These are phyloP conservation scores for Rhegmatorhina hoffmannsi DNA, from an alignment of 2,113 vertebrate genomes.

Conservation along the genomic window DNA sequence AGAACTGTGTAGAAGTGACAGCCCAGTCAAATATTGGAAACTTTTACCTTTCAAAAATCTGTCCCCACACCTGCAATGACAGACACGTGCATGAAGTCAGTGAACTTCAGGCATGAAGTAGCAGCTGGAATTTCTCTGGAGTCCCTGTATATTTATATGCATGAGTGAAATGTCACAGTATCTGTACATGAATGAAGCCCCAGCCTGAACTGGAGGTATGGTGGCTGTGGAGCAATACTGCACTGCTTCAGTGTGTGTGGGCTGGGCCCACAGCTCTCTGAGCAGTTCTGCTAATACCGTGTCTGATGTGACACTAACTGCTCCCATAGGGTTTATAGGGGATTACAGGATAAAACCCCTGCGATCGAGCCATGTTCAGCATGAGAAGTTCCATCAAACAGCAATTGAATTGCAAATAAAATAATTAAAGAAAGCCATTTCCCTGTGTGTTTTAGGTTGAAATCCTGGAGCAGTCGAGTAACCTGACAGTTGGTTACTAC, in stretches of 20 bases:
- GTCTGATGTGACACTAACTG: background rate
- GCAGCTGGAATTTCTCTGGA: background rate
- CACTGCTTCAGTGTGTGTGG: background rate
- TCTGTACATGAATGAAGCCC: background rate
- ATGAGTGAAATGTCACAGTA: background rate
- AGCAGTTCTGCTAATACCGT: background rate
- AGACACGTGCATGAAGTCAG: background rate
- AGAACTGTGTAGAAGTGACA: background rate
- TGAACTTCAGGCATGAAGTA: background rate
- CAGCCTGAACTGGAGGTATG: background rate
- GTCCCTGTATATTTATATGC: background rate
- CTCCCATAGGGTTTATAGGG: background rate
- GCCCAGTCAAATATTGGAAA: background rate
- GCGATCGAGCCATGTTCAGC: background rate
- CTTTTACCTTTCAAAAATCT: background rate
- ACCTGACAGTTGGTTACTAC: conserved; percentile 91
- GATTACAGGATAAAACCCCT: background rate
- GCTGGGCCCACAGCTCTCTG: background rate
- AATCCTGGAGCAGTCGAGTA: conserved; percentile 86
- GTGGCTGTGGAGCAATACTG: background rate
- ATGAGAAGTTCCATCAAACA: background rate
- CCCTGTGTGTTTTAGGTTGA: conserved; percentile 79
- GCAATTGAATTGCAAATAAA: background rate
- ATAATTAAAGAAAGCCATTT: accelerated
- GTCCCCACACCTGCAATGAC: background rate